Evolutionary conservation across 2,888 invertebrate genomes (phyloP).

Genomic region (Malacosoma neustria): DNA sequence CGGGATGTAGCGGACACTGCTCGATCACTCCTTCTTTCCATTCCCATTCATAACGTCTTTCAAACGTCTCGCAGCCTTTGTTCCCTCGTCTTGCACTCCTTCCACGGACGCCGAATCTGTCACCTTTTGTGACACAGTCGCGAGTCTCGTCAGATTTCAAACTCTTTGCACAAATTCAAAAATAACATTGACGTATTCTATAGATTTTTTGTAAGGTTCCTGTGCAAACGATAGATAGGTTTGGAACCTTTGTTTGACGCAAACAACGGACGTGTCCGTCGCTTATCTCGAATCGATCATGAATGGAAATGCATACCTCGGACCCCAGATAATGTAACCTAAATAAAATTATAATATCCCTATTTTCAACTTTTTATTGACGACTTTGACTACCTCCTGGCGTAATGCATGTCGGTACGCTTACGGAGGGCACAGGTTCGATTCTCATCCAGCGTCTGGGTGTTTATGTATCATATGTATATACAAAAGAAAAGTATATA

Average conservation of each 20-base stretch:
- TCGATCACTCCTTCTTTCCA: constrained; percentile 69
- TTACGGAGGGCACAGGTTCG: too few species aligned
- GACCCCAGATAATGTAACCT: constrained; percentile 5
- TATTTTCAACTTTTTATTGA: constrained; percentile 11
- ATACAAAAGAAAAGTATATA: too few species aligned
- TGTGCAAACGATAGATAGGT: constrained; percentile 68
- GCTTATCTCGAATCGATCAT: constrained; percentile 55
- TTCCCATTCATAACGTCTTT: constrained; percentile 65
- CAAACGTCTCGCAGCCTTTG: constrained; percentile 54
- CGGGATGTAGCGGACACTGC: constrained; percentile 33
- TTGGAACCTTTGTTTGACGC: constrained; percentile 63
- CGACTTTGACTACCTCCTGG: too few species aligned
- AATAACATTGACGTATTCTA: constrained; percentile 50
- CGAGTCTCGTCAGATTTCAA: constrained; percentile 62
- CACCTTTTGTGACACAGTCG: constrained; percentile 53
- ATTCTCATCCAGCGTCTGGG: too few species aligned
- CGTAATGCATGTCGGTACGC: too few species aligned
- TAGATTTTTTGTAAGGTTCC: constrained; percentile 54
- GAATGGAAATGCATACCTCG: constrained; percentile 31
- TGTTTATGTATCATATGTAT: too few species aligned
- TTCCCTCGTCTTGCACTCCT: constrained; percentile 44
- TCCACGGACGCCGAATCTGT: constrained; percentile 48
- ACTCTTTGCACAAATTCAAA: constrained; percentile 73
- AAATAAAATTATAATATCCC: constrained; percentile 10
- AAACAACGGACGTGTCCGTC: constrained; percentile 63